Base-by-base conservation (phyloP, 2,797 vertebrate species). In the Siniperca obscura region DNA sequence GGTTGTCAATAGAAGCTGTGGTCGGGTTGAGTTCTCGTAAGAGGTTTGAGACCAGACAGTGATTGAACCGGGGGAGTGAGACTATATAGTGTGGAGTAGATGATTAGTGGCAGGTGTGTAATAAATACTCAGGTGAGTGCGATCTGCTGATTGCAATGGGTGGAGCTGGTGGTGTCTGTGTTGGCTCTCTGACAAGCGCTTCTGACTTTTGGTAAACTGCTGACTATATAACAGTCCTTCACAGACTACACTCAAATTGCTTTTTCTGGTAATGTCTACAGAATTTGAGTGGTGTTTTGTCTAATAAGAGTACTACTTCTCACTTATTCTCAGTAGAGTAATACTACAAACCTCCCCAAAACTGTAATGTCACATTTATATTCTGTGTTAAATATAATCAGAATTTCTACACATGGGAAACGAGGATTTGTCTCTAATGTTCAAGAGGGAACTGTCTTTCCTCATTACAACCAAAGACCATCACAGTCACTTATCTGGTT, bases 401-500 rank as follows among this genome's bases (percentile, higher is more conserved):
- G 34, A 0, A 27, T 60, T 60, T 12, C 11, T 30, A 27, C 12
- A 12, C 25, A 62, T 17, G 42, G 12, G 16, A 42, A 70, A 16
- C 3, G 5, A 34, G 30, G 53, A 50, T 64, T 22, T 48, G 36
- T 27, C 11, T 57, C 11, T 42, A 10, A 36, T 60, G 65, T 17
- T 25, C 8, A 25, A 59, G 27, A 46, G 21, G 52, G n/a, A 67
- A 12, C 17, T 64, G 50, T 65, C 22, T n/a, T 25, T 25, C 40
- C 30, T 62, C 13, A 62, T 22, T 42, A n/a, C 30, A 59, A 27
- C 27, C 22, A 38, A 48, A 16, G 3, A 12, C 30, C 19, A 40
- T 48, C 27, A 34, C 27, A 25, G 53, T 70, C 14, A 55, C 44
- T 71, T 60, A 21, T 56, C 2, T 36, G 65, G n/a, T 59, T 78